Conservation (phyloP, 2,113 vertebrate species). For the Prionailurus viverrinus region DNA sequence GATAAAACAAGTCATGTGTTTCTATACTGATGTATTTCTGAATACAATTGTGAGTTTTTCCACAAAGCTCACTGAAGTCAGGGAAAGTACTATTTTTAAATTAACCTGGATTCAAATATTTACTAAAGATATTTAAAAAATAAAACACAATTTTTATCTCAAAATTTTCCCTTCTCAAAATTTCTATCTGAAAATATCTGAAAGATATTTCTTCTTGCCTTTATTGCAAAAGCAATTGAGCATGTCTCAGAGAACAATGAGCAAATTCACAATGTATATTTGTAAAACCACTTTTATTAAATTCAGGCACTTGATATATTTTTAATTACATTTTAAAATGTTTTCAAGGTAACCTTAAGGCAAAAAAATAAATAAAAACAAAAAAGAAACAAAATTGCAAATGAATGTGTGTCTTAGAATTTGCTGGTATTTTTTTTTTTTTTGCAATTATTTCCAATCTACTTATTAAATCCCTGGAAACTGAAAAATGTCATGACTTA, state of each 20-base stretch:
- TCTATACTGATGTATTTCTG: neutral
- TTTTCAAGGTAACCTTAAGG: conserved; percentile 52
- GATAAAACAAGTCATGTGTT: neutral
- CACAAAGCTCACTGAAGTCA: neutral
- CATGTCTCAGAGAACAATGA: conserved; percentile 61
- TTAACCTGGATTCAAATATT: neutral
- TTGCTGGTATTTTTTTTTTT: conserved; percentile 62
- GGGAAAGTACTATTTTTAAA: neutral
- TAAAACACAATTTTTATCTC: conserved; percentile 66
- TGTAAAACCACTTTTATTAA: conserved; percentile 75
- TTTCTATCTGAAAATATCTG: neutral
- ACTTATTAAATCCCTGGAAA: conserved; percentile 32
- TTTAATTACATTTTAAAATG: conserved; percentile 73
- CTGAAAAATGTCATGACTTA: conserved; percentile 38
- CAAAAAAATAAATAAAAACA: neutral
- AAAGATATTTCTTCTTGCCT: neutral
- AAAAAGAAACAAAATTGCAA: conserved; percentile 64
- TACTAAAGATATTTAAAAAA: conserved; percentile 55
- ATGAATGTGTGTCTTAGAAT: neutral
- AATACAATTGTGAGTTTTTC: neutral
- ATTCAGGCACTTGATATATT: conserved; percentile 78
- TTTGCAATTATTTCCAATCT: conserved; percentile 37
- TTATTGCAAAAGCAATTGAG: conserved; percentile 61
- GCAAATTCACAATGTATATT: conserved; percentile 74
- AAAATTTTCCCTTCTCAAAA: conserved; percentile 7